Conservation (phyloP, 2,797 vertebrate genomes). For the Rhinophrynus dorsalis region DNA sequence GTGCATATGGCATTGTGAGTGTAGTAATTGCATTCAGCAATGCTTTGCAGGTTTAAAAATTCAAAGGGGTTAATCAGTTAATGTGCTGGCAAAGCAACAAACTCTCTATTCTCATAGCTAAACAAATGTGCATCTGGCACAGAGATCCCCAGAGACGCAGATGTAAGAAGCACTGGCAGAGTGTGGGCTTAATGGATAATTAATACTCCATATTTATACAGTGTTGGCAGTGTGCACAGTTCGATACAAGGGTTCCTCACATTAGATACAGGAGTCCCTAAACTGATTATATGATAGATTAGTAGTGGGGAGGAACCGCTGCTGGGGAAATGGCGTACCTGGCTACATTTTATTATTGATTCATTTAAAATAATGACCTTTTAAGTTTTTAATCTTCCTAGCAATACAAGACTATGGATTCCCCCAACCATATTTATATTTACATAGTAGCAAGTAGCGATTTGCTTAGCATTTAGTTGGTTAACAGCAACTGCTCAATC, state of each 20-base stretch:
- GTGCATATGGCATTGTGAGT: not conserved
- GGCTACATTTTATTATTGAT: not conserved
- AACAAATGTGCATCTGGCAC: conserved; percentile 23
- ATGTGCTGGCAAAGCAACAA: conserved; percentile 12
- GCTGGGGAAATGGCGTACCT: not conserved
- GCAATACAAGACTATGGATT: too few relatives aligned
- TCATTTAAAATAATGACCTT: not conserved
- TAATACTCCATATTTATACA: conserved; percentile 32
- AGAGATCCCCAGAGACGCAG: not conserved
- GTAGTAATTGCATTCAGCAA: not conserved
- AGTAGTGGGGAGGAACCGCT: not conserved
- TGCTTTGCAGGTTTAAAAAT: not conserved
- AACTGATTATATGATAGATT: conserved; percentile 1
- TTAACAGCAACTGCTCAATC: too few relatives aligned
- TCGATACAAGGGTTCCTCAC: not conserved
- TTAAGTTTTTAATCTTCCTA: too few relatives aligned
- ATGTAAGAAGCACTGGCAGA: conserved; percentile 3
- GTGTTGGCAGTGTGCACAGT: not conserved
- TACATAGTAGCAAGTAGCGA: too few relatives aligned
- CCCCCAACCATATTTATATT: too few relatives aligned
- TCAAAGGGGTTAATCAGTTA: conserved; percentile 18
- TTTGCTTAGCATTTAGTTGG: too few relatives aligned
- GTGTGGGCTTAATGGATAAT: conserved; percentile 33
- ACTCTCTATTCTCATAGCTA: conserved; percentile 5
- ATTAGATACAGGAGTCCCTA: not conserved